Percentiles rank a stretch among this genome's conserved stretches.
Evolutionary conservation across 2,797 vertebrate genomes (phyloP).

Genomic region (Periophthalmus magnuspinnatus): DNA sequence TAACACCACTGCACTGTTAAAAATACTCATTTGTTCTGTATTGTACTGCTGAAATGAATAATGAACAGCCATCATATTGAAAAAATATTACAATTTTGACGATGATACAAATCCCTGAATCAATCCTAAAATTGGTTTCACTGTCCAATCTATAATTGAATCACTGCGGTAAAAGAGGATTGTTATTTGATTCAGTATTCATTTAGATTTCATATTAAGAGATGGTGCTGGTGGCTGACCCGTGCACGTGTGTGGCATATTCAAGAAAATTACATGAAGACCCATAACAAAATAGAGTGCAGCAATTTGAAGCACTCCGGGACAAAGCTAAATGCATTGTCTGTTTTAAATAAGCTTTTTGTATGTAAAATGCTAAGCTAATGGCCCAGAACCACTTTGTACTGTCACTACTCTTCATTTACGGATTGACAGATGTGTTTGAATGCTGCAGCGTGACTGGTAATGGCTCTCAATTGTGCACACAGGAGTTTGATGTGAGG

Average conservation of each 20-base stretch:
- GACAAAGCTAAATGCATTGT: slow-evolving; percentile 1
- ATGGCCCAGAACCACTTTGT: slow-evolving; percentile 19
- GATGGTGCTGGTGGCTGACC: background rate
- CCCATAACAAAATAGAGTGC: slow-evolving; percentile 11
- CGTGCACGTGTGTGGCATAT: background rate
- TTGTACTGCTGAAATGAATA: background rate
- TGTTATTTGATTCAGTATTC: slow-evolving; percentile 9
- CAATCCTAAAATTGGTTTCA: slow-evolving; percentile 14
- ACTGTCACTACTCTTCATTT: slow-evolving; percentile 17
- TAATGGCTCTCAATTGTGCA: slow-evolving; percentile 4
- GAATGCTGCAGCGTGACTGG: slow-evolving; percentile 11
- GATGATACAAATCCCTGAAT: slow-evolving; percentile 12
- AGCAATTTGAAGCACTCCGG: background rate
- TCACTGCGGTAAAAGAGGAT: slow-evolving; percentile 11
- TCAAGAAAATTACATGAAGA: background rate
- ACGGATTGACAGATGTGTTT: slow-evolving; percentile 44
- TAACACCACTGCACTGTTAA: slow-evolving; percentile 13
- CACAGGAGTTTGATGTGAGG: background rate
- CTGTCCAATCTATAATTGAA: slow-evolving; percentile 27
- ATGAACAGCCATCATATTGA: background rate
- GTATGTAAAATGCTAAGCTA: slow-evolving; percentile 13
- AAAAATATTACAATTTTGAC: background rate
- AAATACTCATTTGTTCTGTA: slow-evolving; percentile 1
- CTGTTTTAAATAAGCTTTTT: background rate
- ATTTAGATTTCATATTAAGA: slow-evolving; percentile 10